Evolutionary conservation across 2,113 vertebrate genomes (phyloP).

Genomic region (Chaetodon trifascialis): DNA sequence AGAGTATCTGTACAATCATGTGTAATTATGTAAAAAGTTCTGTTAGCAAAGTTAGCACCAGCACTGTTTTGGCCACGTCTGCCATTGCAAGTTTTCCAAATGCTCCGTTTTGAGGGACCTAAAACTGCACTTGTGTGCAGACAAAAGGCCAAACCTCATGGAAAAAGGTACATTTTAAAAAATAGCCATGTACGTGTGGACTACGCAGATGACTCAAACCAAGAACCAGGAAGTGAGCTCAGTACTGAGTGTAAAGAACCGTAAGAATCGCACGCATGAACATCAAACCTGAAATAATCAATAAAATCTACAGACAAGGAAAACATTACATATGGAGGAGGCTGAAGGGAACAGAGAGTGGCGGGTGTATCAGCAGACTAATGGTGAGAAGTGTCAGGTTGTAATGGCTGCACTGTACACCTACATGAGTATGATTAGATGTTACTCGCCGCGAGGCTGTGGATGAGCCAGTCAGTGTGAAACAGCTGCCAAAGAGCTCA

Average conservation of each 20-base stretch:
- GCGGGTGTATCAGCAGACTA: not conserved
- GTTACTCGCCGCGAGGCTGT: not conserved
- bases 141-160: no score
- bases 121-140: no score
- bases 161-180: no score
- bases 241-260: not conserved
- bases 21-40: no score
- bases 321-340: not conserved
- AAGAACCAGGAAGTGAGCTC: no score
- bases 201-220: no score
- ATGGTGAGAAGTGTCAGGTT: not conserved
- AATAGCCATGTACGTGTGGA: no score
- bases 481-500: not conserved
- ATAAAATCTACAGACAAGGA: not conserved
- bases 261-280: not conserved
- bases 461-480: not conserved
- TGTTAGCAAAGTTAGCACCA: no score
- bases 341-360: not conserved
- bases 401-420: not conserved
- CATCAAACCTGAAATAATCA: not conserved
- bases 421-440: not conserved
- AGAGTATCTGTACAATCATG: no score
- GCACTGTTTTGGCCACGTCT: no score
- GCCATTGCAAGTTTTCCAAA: no score
- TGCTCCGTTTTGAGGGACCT: no score